Conservation (phyloP, 1,140 invertebrate species). For the Gerris buenoi region DNA sequence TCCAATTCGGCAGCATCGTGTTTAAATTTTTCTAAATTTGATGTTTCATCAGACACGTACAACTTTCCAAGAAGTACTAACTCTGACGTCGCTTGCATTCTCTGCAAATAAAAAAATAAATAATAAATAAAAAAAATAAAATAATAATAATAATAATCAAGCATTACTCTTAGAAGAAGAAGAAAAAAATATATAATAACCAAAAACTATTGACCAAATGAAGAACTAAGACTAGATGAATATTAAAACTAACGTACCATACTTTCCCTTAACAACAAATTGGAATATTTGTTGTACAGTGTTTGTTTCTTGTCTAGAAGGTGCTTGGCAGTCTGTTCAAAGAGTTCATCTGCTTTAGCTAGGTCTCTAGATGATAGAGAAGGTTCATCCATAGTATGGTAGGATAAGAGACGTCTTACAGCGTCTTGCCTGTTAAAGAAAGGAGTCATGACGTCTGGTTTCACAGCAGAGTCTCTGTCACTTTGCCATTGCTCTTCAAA, state of each 20-base stretch:
- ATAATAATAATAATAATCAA: too few relatives aligned
- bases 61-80: slow-evolving; percentile 54
- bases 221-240: too few relatives aligned
- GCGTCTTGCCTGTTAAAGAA: slow-evolving; percentile 60
- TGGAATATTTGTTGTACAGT: slow-evolving; percentile 64
- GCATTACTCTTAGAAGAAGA: too few relatives aligned
- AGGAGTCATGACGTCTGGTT: slow-evolving; percentile 59
- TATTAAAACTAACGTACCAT: too few relatives aligned
- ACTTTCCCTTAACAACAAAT: slow-evolving; percentile 64
- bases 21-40: slow-evolving; percentile 37
- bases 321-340: slow-evolving; percentile 54
- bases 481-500: slow-evolving; percentile 59
- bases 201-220: too few relatives aligned
- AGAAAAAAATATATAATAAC: too few relatives aligned
- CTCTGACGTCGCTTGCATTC: slow-evolving; percentile 49
- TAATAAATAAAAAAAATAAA: too few relatives aligned
- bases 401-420: slow-evolving; percentile 59
- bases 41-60: slow-evolving; percentile 50
- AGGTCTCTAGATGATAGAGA: slow-evolving; percentile 47
- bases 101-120: slow-evolving; percentile 40
- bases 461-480: slow-evolving; percentile 59
- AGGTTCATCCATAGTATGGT: slow-evolving; percentile 63
- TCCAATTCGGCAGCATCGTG: slow-evolving; percentile 31
- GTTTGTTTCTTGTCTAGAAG: slow-evolving; percentile 55
- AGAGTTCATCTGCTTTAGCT: slow-evolving; percentile 57